Evolutionary conservation across 1,140 invertebrate genomes (phyloP).

Genomic region (Rhagoletis zephyria): DNA sequence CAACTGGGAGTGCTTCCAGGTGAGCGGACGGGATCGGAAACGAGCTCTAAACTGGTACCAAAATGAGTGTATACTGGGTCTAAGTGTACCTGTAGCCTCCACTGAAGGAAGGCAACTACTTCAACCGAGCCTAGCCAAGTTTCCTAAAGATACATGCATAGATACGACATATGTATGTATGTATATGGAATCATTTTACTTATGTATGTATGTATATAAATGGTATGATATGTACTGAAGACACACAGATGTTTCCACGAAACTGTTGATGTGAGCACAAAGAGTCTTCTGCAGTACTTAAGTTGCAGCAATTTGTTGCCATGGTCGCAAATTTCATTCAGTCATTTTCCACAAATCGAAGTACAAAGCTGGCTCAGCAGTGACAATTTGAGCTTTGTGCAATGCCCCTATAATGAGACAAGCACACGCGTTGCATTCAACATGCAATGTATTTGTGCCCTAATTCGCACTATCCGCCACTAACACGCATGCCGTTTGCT

Average conservation of each 20-base stretch:
- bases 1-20: too few relatives aligned
- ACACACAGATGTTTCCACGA: background rate
- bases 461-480: conserved; percentile 25
- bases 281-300: background rate
- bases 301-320: conserved; percentile 8
- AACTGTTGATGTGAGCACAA: background rate
- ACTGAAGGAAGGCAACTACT: too few relatives aligned
- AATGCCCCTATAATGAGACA: background rate
- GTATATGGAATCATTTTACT: conserved; percentile 1
- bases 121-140: too few relatives aligned
- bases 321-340: conserved; percentile 30
- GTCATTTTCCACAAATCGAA: background rate
- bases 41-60: too few relatives aligned
- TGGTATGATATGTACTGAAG: background rate
- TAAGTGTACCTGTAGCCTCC: background rate
- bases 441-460: conserved; percentile 4
- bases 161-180: too few relatives aligned
- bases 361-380: conserved; percentile 24
- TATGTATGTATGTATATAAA: background rate
- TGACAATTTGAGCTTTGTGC: conserved; percentile 6
- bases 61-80: too few relatives aligned
- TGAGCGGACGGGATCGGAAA: too few relatives aligned
- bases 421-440: background rate
- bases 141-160: too few relatives aligned
- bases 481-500: background rate